Base-by-base conservation (phyloP, 2,888 invertebrate species). In the Hirtodrosophila trivittata region DNA sequence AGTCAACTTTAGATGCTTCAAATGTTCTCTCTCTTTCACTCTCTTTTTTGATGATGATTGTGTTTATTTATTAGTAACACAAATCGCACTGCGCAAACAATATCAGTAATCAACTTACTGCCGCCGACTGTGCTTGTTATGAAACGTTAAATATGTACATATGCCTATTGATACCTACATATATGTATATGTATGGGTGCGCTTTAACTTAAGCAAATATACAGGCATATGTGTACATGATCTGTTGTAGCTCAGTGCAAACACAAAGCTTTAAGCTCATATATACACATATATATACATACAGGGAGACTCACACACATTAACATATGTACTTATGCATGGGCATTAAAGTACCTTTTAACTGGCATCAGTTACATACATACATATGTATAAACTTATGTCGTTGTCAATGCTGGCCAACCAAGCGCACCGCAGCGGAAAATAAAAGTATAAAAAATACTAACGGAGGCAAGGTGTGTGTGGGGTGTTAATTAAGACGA, bases 401-500 rank as follows among this genome's bases (percentile, higher is more conserved):
- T 62, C 37, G 52, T 39, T 54, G 52, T 8, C 52, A 60, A 39
- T 66, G 70, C 65, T 60, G 70, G 46, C 57, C 65, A 74, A 71
- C 60, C 65, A 59, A 72, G 66, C 75, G 63, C 63, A 73, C 49
- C 57, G 32, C 41, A 63, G 39, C 52, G 37, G 51, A 59, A 59
- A 62, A 30, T 35, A 56, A 30, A 51, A 39, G 5, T n/a, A 7
- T 7, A 32, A 35, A 1, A 43, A 25, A 26, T 10, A 38, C 58
- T 68, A 57, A 68, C 50, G 37, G 60, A 62, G 66, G 59, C 73
- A 65, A 72, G 54, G 28, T 58, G 67, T 58, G 67, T 54, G 41
- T 58, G 42, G 62, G 60, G 71, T 74, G 77, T 54, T 74, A 77
- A 77, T 70, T 74, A 63, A 76, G 69, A 66, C 62, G 66, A 62